Percentiles rank a stretch among this genome's conserved stretches.
These are phyloP conservation scores for Mus spicilegus DNA, from an alignment of 2,113 vertebrate genomes.

Conservation along the genomic window DNA sequence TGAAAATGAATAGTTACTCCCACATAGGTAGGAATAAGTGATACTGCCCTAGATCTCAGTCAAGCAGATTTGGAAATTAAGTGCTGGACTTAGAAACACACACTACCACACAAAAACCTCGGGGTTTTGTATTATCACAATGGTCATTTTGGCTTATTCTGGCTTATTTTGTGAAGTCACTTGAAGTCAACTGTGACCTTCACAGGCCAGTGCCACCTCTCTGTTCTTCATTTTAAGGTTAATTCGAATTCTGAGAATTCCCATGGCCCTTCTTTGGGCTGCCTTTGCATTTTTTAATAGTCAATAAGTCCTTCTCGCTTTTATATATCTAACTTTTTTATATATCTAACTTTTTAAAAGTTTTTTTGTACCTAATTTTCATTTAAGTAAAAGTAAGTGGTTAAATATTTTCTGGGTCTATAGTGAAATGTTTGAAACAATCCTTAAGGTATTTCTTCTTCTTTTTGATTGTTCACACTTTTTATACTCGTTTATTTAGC, in stretches of 20 bases:
- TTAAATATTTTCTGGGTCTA: neutral
- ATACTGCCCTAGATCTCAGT: neutral
- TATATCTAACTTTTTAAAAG: neutral
- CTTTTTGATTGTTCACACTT: neutral
- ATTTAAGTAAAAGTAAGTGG: slow-evolving; percentile 28
- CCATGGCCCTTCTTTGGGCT: neutral
- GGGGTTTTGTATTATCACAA: neutral
- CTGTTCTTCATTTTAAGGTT: neutral
- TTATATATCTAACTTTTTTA: neutral
- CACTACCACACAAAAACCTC: neutral
- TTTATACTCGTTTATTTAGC: neutral
- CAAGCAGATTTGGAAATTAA: neutral
- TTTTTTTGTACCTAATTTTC: neutral
- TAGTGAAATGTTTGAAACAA: slow-evolving; percentile 26
- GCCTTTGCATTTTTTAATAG: neutral
- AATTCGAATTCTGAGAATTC: neutral
- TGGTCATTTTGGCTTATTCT: neutral
- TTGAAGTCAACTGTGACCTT: neutral
- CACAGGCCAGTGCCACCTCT: neutral
- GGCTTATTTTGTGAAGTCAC: neutral
- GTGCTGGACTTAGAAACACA: neutral
- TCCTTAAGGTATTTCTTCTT: neutral
- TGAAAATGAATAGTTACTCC: neutral
- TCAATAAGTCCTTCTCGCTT: neutral
- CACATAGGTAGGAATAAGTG: neutral